Base-by-base conservation (phyloP, 2,888 invertebrate species). In the Drosophila ustulata region DNA sequence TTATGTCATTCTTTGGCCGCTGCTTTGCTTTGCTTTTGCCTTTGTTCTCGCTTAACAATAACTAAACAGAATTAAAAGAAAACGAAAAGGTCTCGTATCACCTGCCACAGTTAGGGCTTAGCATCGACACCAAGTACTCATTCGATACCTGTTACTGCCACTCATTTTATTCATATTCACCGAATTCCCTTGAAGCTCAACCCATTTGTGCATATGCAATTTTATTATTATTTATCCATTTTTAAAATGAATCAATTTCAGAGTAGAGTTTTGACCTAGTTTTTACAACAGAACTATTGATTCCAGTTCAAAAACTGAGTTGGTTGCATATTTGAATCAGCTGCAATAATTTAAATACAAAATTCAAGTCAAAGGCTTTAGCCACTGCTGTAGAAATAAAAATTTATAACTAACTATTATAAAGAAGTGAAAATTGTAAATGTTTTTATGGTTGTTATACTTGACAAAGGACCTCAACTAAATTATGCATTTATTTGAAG, bases 1-100 rank as follows among this genome's bases (percentile, higher is more conserved):
- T 32, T 67, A 56, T 62, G 67, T 74, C 72, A 58, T 58, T 49
- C 26, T 62, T 39, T 55, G 56, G 23, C 70, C 64, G 64, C 52
- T 68, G 34, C n/a, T 32, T 53, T 45, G 18, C 28, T 39, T 23
- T 66, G 39, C 51, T 58, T 74, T 26, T 25, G 74, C 41, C 51
- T 57, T 74, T 63, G 55, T 63, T 67, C 58, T 43, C 30, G 30
- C 52, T 18, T 5, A 59, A 49, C 9, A 32, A 25, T n/a, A 11
- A 51, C 18, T 5, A 30, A 41, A 11, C 18, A 18, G 18, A 47
- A 37, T 46, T 18, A 9, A 18, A 50, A 2, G 2, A 5, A 23
- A 45, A 51, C 13, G 2, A 5, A 23, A 45, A 51, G 13, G 7
- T 45, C 26, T 39, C 50, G 7, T 4, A 49, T 37, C 67, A 55